Base-by-base conservation (phyloP, 2,888 invertebrate genomes). In the Perithous albicinctus region DNA sequence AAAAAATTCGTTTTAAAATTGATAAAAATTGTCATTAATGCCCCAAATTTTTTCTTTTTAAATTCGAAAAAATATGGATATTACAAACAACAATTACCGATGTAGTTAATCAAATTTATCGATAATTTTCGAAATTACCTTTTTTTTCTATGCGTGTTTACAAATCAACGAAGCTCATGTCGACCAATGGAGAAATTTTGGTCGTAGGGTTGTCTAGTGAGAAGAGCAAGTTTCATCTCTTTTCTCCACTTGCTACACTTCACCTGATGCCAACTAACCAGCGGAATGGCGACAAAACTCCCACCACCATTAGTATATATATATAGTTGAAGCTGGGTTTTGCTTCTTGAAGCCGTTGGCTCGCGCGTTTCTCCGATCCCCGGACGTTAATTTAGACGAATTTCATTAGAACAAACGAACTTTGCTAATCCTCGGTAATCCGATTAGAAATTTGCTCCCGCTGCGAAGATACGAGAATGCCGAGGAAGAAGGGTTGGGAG, bases 391-490 rank as follows among this genome's bases (percentile, higher is more conserved):
- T 92, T 92, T 92, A 91, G 91, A 92, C 92, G 91, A 92, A 92
- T 92, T 92, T 92, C 92, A 91, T 92, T 92, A 92, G 92, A 91
- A 92, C 92, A 92, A 92, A 92, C 92, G 92, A 92, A 92, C 91
- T 92, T 91, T 91, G 89, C 92, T 92, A 92, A 92, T 92, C 92
- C 91, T 88, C 87, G 88, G 88, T 92, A 92, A 92, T 92, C 92
- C 91, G 92, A 92, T 92, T 92, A 92, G 92, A 92, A 92, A 92
- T 92, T 92, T 90, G 90, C 90, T 82, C 82, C 82, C 89, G 86
- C 87, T 88, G 91, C 87, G 88, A 89, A 89, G 87, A 87, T 86
- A 89, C 88, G 84, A 83, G 76, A 79, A 70, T 54, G 38, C 20
- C 20, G 63, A 54, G 41, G 54, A 76, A 77, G 61, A n/a, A n/a